Percentiles rank a stretch among this genome's conserved stretches.
These are phyloP conservation scores for Andrena haemorrhoa DNA, from an alignment of 2,888 invertebrate species.

Conservation along the genomic window DNA sequence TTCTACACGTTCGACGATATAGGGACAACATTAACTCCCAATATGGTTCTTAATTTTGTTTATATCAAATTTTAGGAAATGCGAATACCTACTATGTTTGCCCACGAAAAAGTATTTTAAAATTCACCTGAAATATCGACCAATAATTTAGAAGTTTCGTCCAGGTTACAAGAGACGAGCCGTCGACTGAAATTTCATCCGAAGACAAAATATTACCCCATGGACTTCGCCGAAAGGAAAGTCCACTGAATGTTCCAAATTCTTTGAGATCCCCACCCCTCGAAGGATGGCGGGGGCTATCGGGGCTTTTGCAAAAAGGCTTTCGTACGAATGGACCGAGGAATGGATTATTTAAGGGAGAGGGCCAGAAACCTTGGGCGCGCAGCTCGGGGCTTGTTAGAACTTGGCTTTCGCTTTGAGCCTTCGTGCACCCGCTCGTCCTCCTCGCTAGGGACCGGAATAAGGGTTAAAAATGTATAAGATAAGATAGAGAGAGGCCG, in stretches of 20 bases:
- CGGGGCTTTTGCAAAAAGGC: slow-evolving; percentile 59
- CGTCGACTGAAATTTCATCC: neutral
- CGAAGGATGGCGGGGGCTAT: slow-evolving; percentile 44
- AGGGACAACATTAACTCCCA: no score
- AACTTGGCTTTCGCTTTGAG: slow-evolving; percentile 76
- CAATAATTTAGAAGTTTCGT: neutral
- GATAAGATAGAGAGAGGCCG: slow-evolving; percentile 66
- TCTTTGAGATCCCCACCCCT: slow-evolving; percentile 44
- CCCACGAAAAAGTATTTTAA: neutral
- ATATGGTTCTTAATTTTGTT: no score
- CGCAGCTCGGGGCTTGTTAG: slow-evolving; percentile 73
- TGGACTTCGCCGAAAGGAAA: neutral
- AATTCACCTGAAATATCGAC: neutral
- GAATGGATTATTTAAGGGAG: slow-evolving; percentile 76
- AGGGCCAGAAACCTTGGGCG: slow-evolving; percentile 60
- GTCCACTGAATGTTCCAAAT: slow-evolving; percentile 41
- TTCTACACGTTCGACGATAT: no score
- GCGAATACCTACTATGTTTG: no score
- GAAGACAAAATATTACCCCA: slow-evolving; percentile 9
- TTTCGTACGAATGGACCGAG: slow-evolving; percentile 65
- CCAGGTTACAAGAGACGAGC: neutral
- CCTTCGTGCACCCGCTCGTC: slow-evolving; percentile 48
- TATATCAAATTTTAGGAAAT: no score
- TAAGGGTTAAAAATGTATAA: slow-evolving; percentile 78
- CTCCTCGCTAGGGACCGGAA: slow-evolving; percentile 61